Base-by-base conservation (phyloP, 2,888 invertebrate genomes). In the Aplocera efformata region DNA sequence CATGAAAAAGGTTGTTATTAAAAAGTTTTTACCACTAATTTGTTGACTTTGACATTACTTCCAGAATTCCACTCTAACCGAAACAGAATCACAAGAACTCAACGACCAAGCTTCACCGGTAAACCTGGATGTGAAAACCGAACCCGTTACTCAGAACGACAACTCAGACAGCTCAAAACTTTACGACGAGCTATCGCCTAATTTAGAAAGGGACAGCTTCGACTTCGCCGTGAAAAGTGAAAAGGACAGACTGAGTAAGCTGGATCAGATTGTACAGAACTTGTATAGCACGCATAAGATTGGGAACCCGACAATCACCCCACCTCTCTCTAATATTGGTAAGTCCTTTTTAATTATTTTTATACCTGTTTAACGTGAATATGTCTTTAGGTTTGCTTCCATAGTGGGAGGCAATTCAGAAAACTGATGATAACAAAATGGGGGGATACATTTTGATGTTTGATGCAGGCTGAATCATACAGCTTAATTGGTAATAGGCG, bases 221-320 rank as follows among this genome's bases (percentile, higher is more conserved):
- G 70, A 75, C 28, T 65, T 62, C 17, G 51, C 67, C 17, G 52
- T 42, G 6, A 71, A 63, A 38, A 73, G 49, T 36, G 82, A 83
- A 41, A 82, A 75, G 46, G 84, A 86, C 27, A 75, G 82, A 67
- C 58, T 88, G 13, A 88, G 86, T 48, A 88, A 84, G 55, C 46
- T 88, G 34, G 88, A 88, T 28, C 85, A 85, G 52, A 88, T 88
- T 4, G 86, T 88, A 1, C 82, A 86, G 63, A 88, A 86, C 48
- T 50, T 88, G 48, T 86, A 86, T 25, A 86, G 80, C 37, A 82
- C 82, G 6, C 86, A 84, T 47, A 79, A 81, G 54, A 78, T 84
- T 53, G 78, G 79, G 0, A 79, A 61, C 35, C 75, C 79, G 1
- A 53, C 68, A 0, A 50, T 62, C 1, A 48, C 69, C 1, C 60